Conservation (phyloP, 2,113 vertebrate species). For the Muntiacus reevesi region DNA sequence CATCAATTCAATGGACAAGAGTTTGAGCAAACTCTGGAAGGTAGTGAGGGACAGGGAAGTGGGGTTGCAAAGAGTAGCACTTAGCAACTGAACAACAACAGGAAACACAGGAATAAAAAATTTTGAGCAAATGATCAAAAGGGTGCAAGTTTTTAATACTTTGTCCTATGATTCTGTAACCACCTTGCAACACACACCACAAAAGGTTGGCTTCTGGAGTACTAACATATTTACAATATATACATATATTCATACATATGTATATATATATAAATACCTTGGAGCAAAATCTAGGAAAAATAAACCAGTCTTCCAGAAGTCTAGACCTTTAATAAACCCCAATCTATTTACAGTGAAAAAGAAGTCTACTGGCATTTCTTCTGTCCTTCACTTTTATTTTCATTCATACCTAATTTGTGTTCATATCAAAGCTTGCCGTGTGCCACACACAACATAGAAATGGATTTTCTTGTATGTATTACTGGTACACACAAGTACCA, state of each 20-base stretch:
- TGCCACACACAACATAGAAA: background rate
- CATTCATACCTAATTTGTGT: background rate
- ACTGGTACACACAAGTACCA: background rate
- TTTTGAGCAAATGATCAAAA: background rate
- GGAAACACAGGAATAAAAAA: background rate
- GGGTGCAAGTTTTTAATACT: background rate
- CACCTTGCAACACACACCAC: background rate
- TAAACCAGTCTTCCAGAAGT: background rate
- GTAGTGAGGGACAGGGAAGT: background rate
- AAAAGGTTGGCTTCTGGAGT: background rate
- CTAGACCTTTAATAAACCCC: background rate
- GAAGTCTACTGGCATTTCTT: background rate
- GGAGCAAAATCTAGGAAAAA: background rate
- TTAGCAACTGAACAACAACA: background rate
- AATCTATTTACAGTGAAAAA: background rate
- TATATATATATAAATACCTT: background rate
- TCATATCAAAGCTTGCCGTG: background rate
- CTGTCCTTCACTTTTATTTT: background rate
- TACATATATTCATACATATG: background rate
- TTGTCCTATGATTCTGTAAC: background rate
- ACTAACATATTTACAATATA: background rate
- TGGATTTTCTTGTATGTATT: background rate
- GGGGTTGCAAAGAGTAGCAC: background rate
- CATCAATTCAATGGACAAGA: background rate
- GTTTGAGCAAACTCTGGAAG: background rate